A percentile compares a stretch with the other conserved stretches of the same genome.
These are phyloP conservation scores for Adineta ricciae DNA, from an alignment of 2,888 invertebrate genomes.

Conservation along the genomic window DNA sequence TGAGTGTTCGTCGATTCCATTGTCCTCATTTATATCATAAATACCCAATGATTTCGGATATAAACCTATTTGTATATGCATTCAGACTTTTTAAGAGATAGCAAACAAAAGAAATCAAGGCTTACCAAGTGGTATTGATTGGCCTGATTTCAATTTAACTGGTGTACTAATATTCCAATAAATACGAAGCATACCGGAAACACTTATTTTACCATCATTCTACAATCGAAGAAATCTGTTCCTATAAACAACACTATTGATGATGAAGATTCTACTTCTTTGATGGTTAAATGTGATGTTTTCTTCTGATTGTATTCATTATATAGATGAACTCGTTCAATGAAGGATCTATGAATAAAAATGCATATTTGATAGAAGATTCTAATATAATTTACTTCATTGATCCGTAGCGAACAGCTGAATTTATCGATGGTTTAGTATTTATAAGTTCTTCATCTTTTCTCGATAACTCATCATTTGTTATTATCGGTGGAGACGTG, in stretches of 20 bases:
- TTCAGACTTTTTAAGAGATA: not conserved
- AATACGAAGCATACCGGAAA: not conserved
- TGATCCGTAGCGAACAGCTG: not conserved
- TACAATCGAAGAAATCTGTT: not conserved
- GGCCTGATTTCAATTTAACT: not conserved
- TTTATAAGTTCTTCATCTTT: not conserved
- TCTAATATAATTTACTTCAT: not conserved
- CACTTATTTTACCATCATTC: not conserved
- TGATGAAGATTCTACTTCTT: not conserved
- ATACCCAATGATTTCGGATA: constrained; percentile 9
- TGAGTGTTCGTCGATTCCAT: not conserved
- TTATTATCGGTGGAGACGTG: not conserved
- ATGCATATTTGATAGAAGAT: not conserved
- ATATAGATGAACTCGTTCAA: not conserved
- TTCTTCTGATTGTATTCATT: not conserved
- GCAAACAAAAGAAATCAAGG: not conserved
- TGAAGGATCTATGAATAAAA: not conserved
- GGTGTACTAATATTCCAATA: constrained; percentile 15
- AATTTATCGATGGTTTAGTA: not conserved
- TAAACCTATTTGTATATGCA: not conserved
- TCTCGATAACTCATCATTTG: not conserved
- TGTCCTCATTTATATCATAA: not conserved
- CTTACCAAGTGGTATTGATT: constrained; percentile 1
- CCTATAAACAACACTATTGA: not conserved
- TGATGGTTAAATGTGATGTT: not conserved